Evolutionary conservation across 37 sponge, comb jelly and placozoan genomes (phyloP).

Genomic region (Chondrosia reniformis): DNA sequence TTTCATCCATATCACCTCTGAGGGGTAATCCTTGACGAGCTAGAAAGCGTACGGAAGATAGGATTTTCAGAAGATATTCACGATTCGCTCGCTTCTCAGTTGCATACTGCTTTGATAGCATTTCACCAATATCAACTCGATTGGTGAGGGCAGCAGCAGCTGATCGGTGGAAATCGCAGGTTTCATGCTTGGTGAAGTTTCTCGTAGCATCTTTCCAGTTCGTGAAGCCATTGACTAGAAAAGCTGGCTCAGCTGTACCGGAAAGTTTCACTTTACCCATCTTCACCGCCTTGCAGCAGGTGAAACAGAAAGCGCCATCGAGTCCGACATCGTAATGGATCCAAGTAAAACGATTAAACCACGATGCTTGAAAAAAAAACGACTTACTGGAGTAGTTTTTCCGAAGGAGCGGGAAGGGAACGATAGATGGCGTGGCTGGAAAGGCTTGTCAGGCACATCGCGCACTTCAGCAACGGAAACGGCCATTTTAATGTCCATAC

Average conservation of each 20-base stretch:
- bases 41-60: conserved; percentile 30
- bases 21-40: conserved; percentile 47
- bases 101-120: conserved; percentile 17
- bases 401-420: conserved; percentile 16
- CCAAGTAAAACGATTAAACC: conserved; percentile 17
- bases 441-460: conserved; percentile 24
- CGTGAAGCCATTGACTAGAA: conserved; percentile 23
- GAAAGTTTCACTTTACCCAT: conserved; percentile 22
- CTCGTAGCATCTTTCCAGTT: conserved; percentile 54
- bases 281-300: conserved; percentile 30
- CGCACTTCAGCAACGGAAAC: not conserved
- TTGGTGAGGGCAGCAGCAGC: conserved; percentile 20
- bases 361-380: not conserved
- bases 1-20: conserved; percentile 44
- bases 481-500: no score
- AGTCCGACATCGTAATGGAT: conserved; percentile 41
- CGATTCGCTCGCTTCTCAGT: conserved; percentile 34
- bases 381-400: not conserved
- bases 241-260: conserved; percentile 13
- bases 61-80: conserved; percentile 21
- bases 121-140: conserved; percentile 37
- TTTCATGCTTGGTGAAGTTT: conserved; percentile 38
- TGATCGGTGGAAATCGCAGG: conserved; percentile 25
- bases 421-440: conserved; percentile 21
- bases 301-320: conserved; percentile 34